Evolutionary conservation across 1,140 invertebrate genomes (phyloP).

Genomic region (Leptinotarsa defecta): DNA sequence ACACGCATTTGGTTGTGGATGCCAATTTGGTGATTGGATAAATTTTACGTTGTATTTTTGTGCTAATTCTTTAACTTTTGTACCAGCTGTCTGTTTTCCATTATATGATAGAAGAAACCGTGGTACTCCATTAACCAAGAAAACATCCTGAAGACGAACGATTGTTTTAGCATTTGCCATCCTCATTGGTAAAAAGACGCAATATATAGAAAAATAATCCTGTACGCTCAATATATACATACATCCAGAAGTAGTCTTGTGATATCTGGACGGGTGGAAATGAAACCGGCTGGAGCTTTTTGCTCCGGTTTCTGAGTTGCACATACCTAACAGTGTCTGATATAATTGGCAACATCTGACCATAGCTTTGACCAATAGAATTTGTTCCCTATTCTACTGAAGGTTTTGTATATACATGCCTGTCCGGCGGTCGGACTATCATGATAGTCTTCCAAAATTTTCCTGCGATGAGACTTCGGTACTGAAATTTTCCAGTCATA

Average conservation of each 20-base stretch:
- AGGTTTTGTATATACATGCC: conserved; percentile 42
- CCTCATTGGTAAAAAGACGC: neutral
- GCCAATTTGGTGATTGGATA: too few species aligned
- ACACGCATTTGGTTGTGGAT: too few species aligned
- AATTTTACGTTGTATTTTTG: too few species aligned
- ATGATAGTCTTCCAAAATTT: conserved; percentile 11
- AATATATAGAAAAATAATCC: neutral
- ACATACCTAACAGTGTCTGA: conserved; percentile 9
- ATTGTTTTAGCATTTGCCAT: neutral
- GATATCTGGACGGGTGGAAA: conserved; percentile 14
- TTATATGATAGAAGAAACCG: too few species aligned
- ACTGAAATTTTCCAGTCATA: conserved; percentile 44
- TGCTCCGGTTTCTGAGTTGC: conserved; percentile 11
- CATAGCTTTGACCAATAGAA: conserved; percentile 16
- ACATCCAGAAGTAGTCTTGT: neutral
- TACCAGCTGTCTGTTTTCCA: too few species aligned
- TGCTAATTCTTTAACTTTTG: too few species aligned
- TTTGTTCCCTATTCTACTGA: neutral
- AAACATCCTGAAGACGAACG: neutral
- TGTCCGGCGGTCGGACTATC: conserved; percentile 34
- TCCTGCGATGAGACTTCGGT: neutral
- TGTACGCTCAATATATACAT: conserved; percentile 16
- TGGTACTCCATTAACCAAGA: too few species aligned
- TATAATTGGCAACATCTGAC: conserved; percentile 7
- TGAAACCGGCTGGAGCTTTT: neutral